phyloP scores from a whole-genome alignment of 2,113 vertebrate genomes.

The Climacteris rufus region DNA sequence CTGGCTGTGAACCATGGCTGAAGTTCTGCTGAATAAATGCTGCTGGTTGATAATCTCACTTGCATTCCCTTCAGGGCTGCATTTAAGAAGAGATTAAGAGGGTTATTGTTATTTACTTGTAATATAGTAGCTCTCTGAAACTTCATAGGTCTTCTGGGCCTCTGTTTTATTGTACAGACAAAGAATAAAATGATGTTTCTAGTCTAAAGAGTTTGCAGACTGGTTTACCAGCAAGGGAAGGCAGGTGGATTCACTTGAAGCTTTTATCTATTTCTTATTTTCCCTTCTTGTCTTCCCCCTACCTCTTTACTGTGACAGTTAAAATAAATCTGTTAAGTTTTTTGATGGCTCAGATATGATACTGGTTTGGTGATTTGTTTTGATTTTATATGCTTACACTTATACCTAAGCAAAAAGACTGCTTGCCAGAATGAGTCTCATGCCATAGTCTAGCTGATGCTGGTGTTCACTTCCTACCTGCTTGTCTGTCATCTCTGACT shows the following conservation, averaged over 20 bases:
- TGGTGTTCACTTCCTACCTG: neutral
- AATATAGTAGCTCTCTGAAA: neutral
- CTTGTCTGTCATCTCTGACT: neutral
- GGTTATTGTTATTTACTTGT: conserved; percentile 47
- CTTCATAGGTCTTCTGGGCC: neutral
- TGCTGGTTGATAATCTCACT: neutral
- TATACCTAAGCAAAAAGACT: neutral
- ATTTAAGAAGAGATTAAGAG: conserved; percentile 52
- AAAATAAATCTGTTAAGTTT: neutral
- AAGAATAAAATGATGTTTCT: conserved; percentile 23
- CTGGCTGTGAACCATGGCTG: neutral
- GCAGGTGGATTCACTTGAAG: neutral
- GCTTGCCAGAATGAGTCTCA: neutral
- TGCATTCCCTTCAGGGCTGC: conserved; percentile 5
- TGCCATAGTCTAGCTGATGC: neutral
- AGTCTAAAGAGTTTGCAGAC: neutral
- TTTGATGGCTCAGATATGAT: neutral
- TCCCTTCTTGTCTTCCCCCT: neutral
- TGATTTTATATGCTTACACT: neutral
- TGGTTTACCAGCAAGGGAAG: neutral
- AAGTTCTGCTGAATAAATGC: neutral
- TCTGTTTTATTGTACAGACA: neutral
- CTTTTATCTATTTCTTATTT: neutral
- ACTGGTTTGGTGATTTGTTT: neutral
- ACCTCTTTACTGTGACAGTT: neutral